phyloP scores from a whole-genome alignment of 2,797 vertebrate species.

The Acomys russatus region DNA sequence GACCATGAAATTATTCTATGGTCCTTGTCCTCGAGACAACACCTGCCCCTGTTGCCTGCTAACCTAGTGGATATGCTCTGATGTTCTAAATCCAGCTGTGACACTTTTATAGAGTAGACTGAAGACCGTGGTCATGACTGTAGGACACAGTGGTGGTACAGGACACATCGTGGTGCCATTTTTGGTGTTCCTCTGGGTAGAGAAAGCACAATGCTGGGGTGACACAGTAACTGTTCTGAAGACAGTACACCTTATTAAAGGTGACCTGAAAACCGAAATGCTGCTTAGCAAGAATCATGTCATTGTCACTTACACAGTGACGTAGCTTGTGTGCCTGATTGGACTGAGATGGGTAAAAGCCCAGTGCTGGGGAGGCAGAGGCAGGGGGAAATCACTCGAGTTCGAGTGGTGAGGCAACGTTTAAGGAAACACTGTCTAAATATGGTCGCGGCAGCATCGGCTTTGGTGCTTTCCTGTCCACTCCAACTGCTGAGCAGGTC shows the following conservation, averaged over 20 bases:
- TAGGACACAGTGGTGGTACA: neutral
- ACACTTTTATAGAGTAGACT: neutral
- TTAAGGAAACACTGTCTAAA: neutral
- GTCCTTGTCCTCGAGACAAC: neutral
- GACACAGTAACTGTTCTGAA: slow-evolving; percentile 45
- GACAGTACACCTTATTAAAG: neutral
- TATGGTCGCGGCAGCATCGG: too few relatives aligned
- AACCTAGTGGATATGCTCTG: neutral
- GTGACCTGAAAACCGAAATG: neutral
- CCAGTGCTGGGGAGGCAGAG: neutral
- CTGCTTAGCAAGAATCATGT: neutral
- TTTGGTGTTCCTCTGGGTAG: neutral
- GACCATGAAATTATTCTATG: neutral
- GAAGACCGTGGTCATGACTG: neutral
- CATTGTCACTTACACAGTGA: slow-evolving; percentile 13
- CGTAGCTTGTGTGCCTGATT: neutral
- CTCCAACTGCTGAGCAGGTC: slow-evolving; percentile 3
- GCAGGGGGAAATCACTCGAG: neutral
- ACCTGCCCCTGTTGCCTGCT: neutral
- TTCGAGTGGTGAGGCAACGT: neutral
- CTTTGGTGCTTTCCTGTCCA: slow-evolving; percentile 57
- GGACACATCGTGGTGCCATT: neutral
- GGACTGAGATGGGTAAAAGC: neutral
- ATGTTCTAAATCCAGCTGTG: neutral
- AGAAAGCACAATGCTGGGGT: slow-evolving; percentile 9